Conservation (phyloP, 2,797 vertebrate genomes). For the Aphelocoma californica region DNA sequence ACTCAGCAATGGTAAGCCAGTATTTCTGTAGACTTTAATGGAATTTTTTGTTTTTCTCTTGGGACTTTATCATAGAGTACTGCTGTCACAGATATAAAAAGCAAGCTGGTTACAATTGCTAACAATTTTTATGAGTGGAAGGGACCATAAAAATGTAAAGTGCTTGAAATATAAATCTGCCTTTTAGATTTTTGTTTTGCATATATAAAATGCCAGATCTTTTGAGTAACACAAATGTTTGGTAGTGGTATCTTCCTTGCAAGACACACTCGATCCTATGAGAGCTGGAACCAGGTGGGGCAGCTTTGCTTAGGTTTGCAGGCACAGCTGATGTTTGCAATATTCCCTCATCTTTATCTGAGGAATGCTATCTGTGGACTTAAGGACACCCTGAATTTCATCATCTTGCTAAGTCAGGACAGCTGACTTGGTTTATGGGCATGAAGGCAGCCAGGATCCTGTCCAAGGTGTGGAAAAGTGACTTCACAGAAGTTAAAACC, state of each 20-base stretch:
- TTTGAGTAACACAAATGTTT: background rate
- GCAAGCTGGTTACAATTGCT: background rate
- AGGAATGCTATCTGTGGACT: background rate
- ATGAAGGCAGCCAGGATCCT: background rate
- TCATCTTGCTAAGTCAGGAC: background rate
- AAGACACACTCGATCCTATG: background rate
- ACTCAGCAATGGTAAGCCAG: background rate
- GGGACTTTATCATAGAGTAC: background rate
- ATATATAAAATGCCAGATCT: background rate
- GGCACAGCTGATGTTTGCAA: background rate
- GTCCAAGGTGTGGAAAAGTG: background rate
- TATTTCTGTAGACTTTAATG: background rate
- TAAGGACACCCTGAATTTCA: background rate
- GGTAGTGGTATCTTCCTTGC: background rate
- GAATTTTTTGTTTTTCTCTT: background rate
- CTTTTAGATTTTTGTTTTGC: background rate
- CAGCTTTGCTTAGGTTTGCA: background rate
- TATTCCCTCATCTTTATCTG: background rate
- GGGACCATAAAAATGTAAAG: conserved; percentile 45
- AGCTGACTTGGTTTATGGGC: background rate
- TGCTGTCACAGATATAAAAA: conserved; percentile 4
- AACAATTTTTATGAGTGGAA: background rate
- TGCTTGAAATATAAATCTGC: conserved; percentile 43
- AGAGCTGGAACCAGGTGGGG: background rate
- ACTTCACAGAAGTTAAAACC: conserved; percentile 71